Evolutionary conservation across 2,113 vertebrate genomes (phyloP).

Genomic region (Microtus oregoni): DNA sequence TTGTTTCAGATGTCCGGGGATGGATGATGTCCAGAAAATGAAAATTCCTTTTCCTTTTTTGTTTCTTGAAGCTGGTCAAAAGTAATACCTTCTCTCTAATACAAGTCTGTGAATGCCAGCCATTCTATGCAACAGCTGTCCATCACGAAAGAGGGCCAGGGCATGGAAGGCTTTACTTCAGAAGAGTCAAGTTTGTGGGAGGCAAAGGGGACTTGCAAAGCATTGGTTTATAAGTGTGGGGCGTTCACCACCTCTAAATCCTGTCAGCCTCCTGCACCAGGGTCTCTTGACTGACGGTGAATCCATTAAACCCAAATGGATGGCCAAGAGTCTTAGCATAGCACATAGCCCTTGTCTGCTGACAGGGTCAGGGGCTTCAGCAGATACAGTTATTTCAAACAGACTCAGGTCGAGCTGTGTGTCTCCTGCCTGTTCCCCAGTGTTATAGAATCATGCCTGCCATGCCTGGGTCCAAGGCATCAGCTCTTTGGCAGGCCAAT

Average conservation of each 20-base stretch:
- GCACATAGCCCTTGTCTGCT: constrained; percentile 73
- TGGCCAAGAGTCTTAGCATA: constrained; percentile 74
- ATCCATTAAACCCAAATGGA: constrained; percentile 79
- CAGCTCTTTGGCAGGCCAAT: neutral
- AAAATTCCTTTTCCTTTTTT: neutral
- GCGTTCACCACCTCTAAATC: constrained; percentile 61
- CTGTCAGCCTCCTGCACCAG: constrained; percentile 46
- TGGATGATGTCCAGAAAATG: neutral
- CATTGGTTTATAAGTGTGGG: neutral
- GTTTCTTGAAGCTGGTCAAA: neutral
- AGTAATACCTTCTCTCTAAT: neutral
- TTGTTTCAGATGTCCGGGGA: neutral
- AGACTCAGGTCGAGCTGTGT: constrained; percentile 58
- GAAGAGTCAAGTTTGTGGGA: neutral
- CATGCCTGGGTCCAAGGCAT: neutral
- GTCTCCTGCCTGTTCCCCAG: neutral
- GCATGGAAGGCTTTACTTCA: neutral
- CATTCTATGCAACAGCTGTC: neutral
- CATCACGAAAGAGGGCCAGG: neutral
- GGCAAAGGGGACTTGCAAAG: neutral
- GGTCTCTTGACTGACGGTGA: constrained; percentile 66
- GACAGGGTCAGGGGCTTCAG: constrained; percentile 72
- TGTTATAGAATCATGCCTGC: neutral
- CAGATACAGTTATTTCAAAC: constrained; percentile 73
- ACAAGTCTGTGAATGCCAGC: neutral